Percentiles rank a stretch among this genome's conserved stretches.
Evolutionary conservation across 2,797 vertebrate genomes (phyloP).

Genomic region (Allobates femoralis): DNA sequence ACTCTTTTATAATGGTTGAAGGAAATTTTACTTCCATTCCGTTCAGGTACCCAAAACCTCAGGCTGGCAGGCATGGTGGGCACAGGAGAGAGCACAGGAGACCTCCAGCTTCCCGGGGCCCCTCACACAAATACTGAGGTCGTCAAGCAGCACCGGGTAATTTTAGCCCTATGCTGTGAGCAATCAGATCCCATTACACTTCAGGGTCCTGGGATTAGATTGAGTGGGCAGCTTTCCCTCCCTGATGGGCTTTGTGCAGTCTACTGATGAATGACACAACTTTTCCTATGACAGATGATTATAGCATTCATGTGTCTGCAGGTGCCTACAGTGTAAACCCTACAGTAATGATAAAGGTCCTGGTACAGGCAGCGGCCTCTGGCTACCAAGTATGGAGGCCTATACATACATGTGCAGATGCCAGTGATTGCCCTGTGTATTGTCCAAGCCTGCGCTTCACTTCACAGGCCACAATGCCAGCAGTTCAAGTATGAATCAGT

Average conservation of each 20-base stretch:
- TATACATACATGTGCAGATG: not conserved
- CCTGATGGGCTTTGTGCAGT: not conserved
- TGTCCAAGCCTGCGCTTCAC: no score
- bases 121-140: constrained; percentile 65
- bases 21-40: constrained; percentile 84
- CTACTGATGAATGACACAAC: not conserved
- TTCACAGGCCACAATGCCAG: no score
- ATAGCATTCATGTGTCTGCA: not conserved
- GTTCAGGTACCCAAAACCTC: constrained; percentile 77
- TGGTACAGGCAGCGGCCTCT: not conserved
- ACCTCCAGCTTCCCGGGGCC: constrained; percentile 50
- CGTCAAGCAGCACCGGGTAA: constrained; percentile 72
- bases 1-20: constrained; percentile 87
- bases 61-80: constrained; percentile 76
- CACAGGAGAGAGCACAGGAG: not conserved
- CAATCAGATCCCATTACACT: constrained; percentile 73
- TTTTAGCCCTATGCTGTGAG: constrained; percentile 75
- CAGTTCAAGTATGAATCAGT: no score
- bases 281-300: not conserved
- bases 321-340: not conserved
- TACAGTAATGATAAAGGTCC: not conserved
- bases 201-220: constrained; percentile 67
- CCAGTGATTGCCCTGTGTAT: not conserved
- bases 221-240: constrained; percentile 66
- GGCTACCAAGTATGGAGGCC: not conserved